Evolutionary conservation across 2,113 vertebrate species (phyloP).

Genomic region (Tyto alba): DNA sequence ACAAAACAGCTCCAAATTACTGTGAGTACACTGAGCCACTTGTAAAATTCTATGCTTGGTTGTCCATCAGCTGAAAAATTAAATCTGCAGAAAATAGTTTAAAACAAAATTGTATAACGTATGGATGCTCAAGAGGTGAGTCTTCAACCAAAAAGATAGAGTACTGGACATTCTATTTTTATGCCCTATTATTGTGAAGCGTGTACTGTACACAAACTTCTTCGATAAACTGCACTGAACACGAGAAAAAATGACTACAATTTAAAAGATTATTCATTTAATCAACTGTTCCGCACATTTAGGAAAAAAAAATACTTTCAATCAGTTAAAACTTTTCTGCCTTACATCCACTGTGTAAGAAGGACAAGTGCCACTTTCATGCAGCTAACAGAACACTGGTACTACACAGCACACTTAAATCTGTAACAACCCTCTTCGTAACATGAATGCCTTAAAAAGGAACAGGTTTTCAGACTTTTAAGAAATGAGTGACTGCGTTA

Average conservation of each 20-base stretch:
- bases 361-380: neutral
- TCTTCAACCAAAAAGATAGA: neutral
- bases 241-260: neutral
- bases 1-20: neutral
- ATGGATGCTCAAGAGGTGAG: neutral
- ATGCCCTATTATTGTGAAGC: accelerated
- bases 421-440: neutral
- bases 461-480: neutral
- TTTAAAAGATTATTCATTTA: neutral
- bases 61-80: neutral
- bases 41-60: too few relatives aligned
- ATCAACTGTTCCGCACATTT: neutral
- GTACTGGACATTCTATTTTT: neutral
- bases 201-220: neutral
- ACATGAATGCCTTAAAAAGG: accelerated
- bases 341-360: neutral
- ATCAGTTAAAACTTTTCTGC: neutral
- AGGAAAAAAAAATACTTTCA: neutral
- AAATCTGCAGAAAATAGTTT: neutral
- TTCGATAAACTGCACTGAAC: neutral
- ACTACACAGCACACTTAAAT: neutral
- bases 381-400: neutral
- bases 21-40: accelerated
- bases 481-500: neutral
- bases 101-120: neutral